Conservation (phyloP, 2,113 vertebrate species). For the Lepidiolamprologus cunningtoni region DNA sequence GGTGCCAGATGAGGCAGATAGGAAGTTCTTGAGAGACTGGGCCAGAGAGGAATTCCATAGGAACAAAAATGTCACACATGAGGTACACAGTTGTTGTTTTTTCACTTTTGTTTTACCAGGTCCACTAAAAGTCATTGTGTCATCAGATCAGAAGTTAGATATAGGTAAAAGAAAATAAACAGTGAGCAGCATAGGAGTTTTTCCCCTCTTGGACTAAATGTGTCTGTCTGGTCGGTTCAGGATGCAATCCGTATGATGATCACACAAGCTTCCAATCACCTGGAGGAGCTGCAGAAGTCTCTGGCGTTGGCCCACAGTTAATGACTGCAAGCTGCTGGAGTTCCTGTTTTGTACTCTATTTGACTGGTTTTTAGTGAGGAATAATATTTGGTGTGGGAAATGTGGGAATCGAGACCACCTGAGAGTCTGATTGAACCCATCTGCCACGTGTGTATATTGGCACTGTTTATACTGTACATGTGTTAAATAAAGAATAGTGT, state of each 20-base stretch:
- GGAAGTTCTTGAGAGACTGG: constrained; percentile 80
- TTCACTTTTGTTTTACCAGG: neutral
- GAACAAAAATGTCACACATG: constrained; percentile 79
- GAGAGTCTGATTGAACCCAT: neutral
- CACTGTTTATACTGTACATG: neutral
- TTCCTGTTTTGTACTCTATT: neutral
- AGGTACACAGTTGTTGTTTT: constrained; percentile 64
- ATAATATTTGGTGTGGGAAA: neutral
- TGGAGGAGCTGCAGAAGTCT: constrained; percentile 79
- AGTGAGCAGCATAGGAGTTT: neutral
- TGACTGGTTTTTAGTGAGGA: neutral
- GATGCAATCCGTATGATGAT: constrained; percentile 92
- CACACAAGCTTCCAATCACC: constrained; percentile 84
- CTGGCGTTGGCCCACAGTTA: constrained; percentile 75
- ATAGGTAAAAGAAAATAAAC: neutral
- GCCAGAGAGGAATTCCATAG: constrained; percentile 84
- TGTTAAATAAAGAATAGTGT: neutral
- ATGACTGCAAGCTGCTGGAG: neutral
- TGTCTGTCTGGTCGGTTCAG: constrained; percentile 43
- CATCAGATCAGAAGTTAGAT: neutral
- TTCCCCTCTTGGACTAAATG: neutral
- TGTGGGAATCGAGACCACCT: neutral
- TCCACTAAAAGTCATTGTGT: neutral
- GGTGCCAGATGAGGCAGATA: constrained; percentile 77
- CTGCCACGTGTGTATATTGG: neutral